phyloP scores from a whole-genome alignment of 92 coral and sea anemone genomes.

The Desmophyllum pertusum region DNA sequence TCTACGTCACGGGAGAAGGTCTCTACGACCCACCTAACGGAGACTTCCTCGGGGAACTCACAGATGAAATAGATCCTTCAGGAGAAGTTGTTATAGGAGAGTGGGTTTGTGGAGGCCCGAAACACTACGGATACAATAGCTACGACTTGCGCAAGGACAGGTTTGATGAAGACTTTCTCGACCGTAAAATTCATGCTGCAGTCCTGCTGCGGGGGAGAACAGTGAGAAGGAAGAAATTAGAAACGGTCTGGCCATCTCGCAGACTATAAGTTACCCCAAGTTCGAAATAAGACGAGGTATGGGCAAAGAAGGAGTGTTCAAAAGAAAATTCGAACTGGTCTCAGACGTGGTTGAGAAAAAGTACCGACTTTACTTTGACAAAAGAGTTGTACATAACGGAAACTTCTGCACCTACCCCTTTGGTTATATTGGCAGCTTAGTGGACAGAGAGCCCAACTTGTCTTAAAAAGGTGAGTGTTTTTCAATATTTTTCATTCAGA shows the following conservation, averaged over 20 bases:
- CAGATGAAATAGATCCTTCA: not conserved
- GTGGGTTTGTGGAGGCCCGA: constrained; percentile 35
- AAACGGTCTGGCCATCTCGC: not conserved
- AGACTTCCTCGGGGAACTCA: not conserved
- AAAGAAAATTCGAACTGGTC: not conserved
- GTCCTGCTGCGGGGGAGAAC: not conserved
- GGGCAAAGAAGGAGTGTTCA: not conserved
- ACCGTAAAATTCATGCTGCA: not conserved
- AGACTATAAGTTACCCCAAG: not conserved
- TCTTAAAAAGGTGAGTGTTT: not conserved
- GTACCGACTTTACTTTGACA: not conserved
- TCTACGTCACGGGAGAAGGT: not conserved
- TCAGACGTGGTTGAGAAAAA: not conserved
- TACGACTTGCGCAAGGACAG: not conserved
- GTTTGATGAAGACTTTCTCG: not conserved
- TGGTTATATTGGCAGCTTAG: not conserved
- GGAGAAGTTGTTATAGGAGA: not conserved
- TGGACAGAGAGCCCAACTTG: not conserved
- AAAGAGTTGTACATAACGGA: not conserved
- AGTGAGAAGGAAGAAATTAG: not conserved
- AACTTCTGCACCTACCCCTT: not conserved
- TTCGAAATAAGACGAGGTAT: not conserved
- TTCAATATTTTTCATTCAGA: too few species aligned
- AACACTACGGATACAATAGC: constrained; percentile 6
- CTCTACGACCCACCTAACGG: not conserved